Percentiles rank a stretch among this genome's conserved stretches.
These are phyloP conservation scores for Thereva unica DNA, from an alignment of 2,888 invertebrate species.

Conservation along the genomic window DNA sequence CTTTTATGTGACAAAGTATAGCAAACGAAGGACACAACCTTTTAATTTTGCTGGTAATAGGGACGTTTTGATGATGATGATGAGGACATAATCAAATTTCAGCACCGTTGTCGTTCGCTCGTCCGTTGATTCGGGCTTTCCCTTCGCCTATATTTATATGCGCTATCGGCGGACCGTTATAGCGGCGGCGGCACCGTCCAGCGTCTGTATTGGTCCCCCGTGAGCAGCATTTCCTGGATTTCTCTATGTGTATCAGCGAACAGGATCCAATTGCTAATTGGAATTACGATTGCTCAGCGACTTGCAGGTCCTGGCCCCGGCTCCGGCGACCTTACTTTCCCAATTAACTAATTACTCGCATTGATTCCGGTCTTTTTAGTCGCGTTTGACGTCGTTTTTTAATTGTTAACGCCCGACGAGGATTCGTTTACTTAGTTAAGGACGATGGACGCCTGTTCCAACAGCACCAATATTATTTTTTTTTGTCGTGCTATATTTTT, in stretches of 20 bases:
- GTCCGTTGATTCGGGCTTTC: no score
- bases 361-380: conserved; percentile 5
- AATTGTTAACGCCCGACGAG: no score
- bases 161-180: not conserved
- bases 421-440: no score
- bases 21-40: conserved; percentile 31
- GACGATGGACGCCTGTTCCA: no score
- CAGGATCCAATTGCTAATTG: conserved; percentile 34
- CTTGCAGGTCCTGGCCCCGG: not conserved
- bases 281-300: conserved; percentile 26
- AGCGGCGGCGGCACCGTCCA: not conserved
- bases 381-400: no score
- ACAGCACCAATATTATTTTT: no score
- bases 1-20: conserved; percentile 22
- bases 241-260: not conserved
- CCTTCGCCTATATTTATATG: no score
- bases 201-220: not conserved
- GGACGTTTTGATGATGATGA: conserved; percentile 29
- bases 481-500: no score
- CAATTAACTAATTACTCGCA: conserved; percentile 35
- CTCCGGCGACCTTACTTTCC: conserved; percentile 25
- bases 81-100: conserved; percentile 34
- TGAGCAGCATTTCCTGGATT: not conserved
- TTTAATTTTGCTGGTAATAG: conserved; percentile 33
- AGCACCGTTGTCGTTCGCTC: conserved; percentile 15